Evolutionary conservation across 2,113 vertebrate genomes (phyloP).

Genomic region (Strix aluco): DNA sequence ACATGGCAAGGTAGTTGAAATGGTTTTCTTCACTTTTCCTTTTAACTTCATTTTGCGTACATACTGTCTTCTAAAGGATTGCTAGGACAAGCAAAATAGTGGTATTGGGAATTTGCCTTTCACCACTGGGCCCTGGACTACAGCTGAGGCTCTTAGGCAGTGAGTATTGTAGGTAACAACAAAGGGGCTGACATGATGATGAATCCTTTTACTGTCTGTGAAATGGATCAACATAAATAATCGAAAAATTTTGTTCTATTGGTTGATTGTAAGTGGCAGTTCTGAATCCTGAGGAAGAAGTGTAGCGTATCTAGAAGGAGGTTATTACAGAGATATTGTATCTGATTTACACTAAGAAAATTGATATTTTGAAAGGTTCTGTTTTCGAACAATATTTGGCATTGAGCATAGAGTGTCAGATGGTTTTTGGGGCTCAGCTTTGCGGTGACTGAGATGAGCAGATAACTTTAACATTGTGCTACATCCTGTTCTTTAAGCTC

Average conservation of each 20-base stretch:
- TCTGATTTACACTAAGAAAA: not conserved
- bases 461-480: not conserved
- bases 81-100: not conserved
- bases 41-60: not conserved
- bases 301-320: not conserved
- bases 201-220: not conserved
- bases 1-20: conserved; percentile 79
- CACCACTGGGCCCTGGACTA: not conserved
- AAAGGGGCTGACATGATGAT: not conserved
- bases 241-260: not conserved
- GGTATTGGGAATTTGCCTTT: not conserved
- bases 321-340: not conserved
- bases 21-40: not conserved
- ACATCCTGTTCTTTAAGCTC: not conserved
- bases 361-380: not conserved
- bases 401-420: not conserved
- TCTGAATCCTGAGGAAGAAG: not conserved
- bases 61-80: not conserved
- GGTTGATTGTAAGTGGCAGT: not conserved
- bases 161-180: not conserved
- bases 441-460: not conserved
- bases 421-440: not conserved
- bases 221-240: not conserved
- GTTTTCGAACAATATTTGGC: not conserved
- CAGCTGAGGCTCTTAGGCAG: not conserved